phyloP scores from a whole-genome alignment of 2,797 vertebrate genomes.

The Morus bassanus region DNA sequence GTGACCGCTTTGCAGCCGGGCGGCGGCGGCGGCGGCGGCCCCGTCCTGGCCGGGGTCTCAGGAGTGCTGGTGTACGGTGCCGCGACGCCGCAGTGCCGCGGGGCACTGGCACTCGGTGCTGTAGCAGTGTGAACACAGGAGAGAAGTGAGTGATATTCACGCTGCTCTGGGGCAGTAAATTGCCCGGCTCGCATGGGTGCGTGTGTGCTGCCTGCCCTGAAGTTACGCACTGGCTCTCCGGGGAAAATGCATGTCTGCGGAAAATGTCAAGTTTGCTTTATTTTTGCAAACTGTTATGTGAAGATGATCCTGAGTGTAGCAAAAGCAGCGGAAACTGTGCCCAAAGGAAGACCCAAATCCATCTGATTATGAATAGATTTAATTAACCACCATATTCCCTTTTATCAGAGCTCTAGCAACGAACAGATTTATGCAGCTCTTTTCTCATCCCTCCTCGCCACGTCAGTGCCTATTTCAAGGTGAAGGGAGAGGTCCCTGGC shows the following conservation, averaged over 20 bases:
- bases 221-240: neutral
- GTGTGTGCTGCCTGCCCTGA: neutral
- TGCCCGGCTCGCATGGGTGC: rapidly evolving
- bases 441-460: neutral
- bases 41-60: rapidly evolving
- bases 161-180: neutral
- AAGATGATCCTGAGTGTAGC: neutral
- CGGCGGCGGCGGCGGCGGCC: rapidly evolving
- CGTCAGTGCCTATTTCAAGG: neutral
- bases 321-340: neutral
- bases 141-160: rapidly evolving
- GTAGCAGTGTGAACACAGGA: rapidly evolving
- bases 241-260: rapidly evolving
- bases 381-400: neutral
- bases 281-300: neutral
- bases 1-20: rapidly evolving
- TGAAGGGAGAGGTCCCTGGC: neutral
- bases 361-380: neutral
- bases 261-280: neutral
- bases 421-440: neutral
- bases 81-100: rapidly evolving
- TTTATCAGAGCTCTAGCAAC: neutral
- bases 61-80: rapidly evolving
- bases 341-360: neutral
- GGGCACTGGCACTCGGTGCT: rapidly evolving